These are phyloP conservation scores for Homarus americanus DNA, from an alignment of 1,140 invertebrate species.

Conservation along the genomic window DNA sequence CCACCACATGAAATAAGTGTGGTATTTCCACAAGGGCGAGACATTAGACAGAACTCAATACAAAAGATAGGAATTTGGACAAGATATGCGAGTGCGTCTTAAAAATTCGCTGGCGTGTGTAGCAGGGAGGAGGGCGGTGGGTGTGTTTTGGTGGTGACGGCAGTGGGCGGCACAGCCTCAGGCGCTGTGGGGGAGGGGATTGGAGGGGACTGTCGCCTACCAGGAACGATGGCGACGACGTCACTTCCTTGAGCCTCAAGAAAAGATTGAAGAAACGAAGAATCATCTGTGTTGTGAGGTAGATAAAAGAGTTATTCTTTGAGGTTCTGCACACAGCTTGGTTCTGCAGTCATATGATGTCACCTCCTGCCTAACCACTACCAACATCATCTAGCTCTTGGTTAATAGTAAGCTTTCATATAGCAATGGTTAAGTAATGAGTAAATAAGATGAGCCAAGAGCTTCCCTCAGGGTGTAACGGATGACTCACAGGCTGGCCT, in stretches of 20 bases:
- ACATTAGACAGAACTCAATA: neutral
- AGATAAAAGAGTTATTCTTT: constrained; percentile 30
- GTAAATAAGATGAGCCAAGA: no score
- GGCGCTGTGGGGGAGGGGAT: neutral
- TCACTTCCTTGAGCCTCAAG: constrained; percentile 98
- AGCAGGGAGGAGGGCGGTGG: neutral
- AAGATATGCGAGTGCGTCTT: neutral
- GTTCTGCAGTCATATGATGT: neutral
- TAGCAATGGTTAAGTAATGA: no score
- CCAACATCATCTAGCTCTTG: no score
- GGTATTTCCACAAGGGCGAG: no score
- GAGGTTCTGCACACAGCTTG: neutral
- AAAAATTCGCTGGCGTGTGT: neutral
- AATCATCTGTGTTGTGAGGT: constrained; percentile 84
- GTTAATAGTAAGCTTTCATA: no score
- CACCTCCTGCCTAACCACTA: neutral
- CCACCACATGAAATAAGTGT: neutral
- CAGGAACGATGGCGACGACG: constrained; percentile 89
- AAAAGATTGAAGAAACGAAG: constrained; percentile 99
- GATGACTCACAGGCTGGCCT: no score
- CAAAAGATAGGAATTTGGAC: neutral
- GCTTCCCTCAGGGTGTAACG: no score
- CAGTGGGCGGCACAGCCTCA: neutral
- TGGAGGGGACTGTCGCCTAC: constrained; percentile 77
- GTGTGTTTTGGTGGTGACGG: neutral